phyloP scores from a whole-genome alignment of 2,888 invertebrate genomes.

The Euplagia quadripunctaria region DNA sequence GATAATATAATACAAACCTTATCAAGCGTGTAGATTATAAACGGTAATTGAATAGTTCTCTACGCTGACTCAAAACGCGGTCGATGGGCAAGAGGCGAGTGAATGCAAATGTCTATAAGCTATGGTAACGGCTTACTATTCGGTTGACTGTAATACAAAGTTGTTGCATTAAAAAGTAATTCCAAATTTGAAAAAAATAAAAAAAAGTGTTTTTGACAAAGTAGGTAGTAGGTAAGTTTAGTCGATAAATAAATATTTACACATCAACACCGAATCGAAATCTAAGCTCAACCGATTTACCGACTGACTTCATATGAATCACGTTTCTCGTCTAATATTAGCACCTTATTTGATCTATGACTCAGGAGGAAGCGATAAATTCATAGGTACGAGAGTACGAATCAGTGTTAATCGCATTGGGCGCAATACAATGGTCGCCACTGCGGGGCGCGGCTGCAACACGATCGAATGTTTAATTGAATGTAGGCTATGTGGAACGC shows the following conservation, averaged over 20 bases:
- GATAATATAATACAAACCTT: too few species aligned
- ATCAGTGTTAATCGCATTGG: slow-evolving; percentile 68
- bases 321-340: slow-evolving; percentile 48
- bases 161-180: too few species aligned
- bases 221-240: too few species aligned
- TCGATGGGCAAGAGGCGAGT: not conserved
- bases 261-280: not conserved
- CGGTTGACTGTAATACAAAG: too few species aligned
- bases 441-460: slow-evolving; percentile 60
- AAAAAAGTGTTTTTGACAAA: too few species aligned
- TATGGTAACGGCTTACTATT: too few species aligned
- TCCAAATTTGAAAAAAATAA: too few species aligned
- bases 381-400: slow-evolving; percentile 50
- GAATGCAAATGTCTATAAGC: too few species aligned
- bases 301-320: slow-evolving; percentile 16
- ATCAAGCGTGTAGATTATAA: not conserved
- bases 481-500: slow-evolving; percentile 63
- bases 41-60: not conserved
- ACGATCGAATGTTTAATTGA: slow-evolving; percentile 82
- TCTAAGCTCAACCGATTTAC: not conserved
- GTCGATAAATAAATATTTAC: not conserved
- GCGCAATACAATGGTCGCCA: slow-evolving; percentile 61
- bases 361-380: slow-evolving; percentile 48
- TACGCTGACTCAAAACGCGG: not conserved
- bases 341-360: slow-evolving; percentile 56